These are phyloP conservation scores for Paramormyrops hopkinsi DNA, from an alignment of 2,797 vertebrate genomes.

Conservation along the genomic window DNA sequence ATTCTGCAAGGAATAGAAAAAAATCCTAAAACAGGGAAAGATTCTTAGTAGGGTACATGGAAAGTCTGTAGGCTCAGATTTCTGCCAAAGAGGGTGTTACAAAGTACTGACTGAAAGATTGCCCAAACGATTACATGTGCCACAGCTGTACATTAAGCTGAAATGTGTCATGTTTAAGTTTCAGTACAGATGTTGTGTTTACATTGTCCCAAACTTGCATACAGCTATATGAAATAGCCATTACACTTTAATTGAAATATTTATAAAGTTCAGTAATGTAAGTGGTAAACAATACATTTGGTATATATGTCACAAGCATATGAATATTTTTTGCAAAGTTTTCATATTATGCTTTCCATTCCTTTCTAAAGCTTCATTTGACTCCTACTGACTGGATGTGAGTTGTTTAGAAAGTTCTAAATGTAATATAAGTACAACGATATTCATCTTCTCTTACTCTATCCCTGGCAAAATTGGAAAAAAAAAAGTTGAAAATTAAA, in stretches of 20 bases:
- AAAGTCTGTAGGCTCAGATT: neutral
- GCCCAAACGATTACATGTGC: neutral
- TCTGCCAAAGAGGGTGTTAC: neutral
- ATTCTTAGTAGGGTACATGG: neutral
- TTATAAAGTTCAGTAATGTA: neutral
- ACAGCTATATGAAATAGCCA: neutral
- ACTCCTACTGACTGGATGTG: neutral
- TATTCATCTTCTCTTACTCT: neutral
- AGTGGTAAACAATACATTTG: neutral
- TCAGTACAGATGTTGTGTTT: neutral
- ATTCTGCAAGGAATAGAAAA: neutral
- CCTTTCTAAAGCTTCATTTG: neutral
- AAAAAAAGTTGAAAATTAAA: conserved; percentile 10
- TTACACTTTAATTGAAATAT: neutral
- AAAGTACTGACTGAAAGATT: neutral
- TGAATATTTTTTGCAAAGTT: neutral
- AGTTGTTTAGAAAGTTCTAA: neutral
- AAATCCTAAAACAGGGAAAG: neutral
- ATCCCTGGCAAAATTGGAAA: neutral
- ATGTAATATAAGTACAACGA: neutral
- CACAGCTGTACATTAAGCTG: neutral
- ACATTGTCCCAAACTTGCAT: neutral
- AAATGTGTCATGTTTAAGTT: neutral
- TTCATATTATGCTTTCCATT: neutral
- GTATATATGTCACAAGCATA: neutral